phyloP scores from a whole-genome alignment of 37 sponge, comb jelly and placozoan species.

The Aphrocallistes beatrix region DNA sequence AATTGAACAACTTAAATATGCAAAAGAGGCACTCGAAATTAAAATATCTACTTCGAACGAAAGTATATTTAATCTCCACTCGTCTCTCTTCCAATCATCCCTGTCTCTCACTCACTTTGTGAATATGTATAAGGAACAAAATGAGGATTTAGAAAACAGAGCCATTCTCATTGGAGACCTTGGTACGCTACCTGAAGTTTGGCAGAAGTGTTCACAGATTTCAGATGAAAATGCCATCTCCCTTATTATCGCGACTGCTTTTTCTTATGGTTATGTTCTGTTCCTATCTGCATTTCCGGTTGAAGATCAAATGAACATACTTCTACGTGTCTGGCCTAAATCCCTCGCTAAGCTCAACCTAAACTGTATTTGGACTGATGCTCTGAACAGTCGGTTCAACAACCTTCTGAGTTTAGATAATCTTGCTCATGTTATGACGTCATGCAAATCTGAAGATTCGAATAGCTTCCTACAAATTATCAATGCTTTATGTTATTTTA shows the following conservation, averaged over 20 bases:
- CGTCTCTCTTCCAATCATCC: neutral
- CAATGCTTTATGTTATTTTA: neutral
- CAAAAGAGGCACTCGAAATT: neutral
- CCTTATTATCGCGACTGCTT: neutral
- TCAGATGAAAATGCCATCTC: neutral
- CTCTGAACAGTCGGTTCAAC: neutral
- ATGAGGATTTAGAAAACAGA: neutral
- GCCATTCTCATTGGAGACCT: neutral
- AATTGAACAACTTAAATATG: neutral
- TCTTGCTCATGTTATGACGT: neutral
- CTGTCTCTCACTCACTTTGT: neutral
- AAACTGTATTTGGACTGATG: neutral
- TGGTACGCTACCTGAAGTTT: neutral
- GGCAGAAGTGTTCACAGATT: neutral
- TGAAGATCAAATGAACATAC: neutral
- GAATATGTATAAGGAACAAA: neutral
- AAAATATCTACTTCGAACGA: neutral
- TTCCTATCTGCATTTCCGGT: neutral
- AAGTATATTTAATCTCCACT: neutral
- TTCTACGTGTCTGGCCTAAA: neutral
- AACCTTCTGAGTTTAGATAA: neutral
- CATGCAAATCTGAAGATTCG: neutral
- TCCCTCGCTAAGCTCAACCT: neutral
- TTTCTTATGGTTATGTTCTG: neutral
- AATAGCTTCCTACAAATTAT: neutral